Conservation (phyloP, 2,113 vertebrate genomes). For the Pachypanchax playfairii region DNA sequence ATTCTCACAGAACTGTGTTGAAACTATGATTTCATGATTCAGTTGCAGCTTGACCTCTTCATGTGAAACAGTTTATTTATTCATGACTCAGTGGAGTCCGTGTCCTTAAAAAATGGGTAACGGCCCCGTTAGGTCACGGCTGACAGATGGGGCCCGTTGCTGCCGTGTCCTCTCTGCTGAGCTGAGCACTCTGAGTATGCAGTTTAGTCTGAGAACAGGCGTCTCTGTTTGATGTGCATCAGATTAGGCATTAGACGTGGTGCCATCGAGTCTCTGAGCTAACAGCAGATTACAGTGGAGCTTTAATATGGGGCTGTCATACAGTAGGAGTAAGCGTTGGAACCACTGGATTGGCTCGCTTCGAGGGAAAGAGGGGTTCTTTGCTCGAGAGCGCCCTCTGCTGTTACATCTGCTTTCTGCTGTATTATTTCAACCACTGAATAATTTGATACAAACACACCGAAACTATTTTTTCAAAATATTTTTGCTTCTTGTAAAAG, state of each 20-base stretch:
- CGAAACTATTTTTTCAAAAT: conserved; percentile 8
- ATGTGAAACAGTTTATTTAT: conserved; percentile 27
- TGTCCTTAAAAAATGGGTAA: conserved; percentile 30
- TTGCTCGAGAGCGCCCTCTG: conserved; percentile 5
- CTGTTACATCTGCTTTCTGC: neutral
- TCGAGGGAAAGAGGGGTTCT: neutral
- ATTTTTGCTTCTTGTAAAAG: neutral
- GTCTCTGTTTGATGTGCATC: conserved; percentile 4
- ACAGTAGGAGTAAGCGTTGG: neutral
- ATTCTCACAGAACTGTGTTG: neutral
- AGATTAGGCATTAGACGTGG: conserved; percentile 4
- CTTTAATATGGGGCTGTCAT: neutral
- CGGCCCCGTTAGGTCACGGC: conserved; percentile 38
- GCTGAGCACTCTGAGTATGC: conserved; percentile 18
- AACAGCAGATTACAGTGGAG: neutral
- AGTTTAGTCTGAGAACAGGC: conserved; percentile 14
- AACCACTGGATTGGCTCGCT: neutral
- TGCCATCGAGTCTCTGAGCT: conserved; percentile 21
- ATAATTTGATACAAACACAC: too few relatives aligned
- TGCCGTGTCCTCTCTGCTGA: conserved; percentile 39
- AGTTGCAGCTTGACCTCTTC: conserved; percentile 4
- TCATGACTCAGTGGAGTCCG: conserved; percentile 25
- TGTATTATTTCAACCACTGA: neutral
- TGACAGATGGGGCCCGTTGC: conserved; percentile 18
- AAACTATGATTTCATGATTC: neutral